Evolutionary conservation across 2,888 invertebrate genomes (phyloP).

Genomic region (Calliscelio sp.): DNA sequence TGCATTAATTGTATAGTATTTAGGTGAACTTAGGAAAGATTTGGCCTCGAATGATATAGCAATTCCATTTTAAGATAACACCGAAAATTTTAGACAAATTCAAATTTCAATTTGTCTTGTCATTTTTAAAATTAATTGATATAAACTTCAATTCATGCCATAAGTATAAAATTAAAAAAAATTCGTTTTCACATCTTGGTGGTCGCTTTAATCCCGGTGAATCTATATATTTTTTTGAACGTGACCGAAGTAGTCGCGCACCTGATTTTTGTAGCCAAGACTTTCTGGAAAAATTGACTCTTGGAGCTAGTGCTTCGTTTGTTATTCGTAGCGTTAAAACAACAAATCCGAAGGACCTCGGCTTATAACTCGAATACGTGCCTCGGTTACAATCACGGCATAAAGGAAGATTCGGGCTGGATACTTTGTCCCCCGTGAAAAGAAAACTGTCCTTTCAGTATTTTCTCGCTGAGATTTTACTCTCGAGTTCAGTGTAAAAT

Average conservation of each 20-base stretch:
- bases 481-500: neutral
- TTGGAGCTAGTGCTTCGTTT: conserved; percentile 75
- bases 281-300: conserved; percentile 78
- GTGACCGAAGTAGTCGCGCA: conserved; percentile 79
- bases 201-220: no score
- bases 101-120: no score
- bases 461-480: conserved; percentile 53
- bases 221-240: conserved; percentile 75
- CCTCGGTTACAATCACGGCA: conserved; percentile 56
- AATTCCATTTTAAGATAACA: no score
- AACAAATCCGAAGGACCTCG: conserved; percentile 78
- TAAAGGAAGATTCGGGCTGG: conserved; percentile 60
- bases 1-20: conserved; percentile 36
- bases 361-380: conserved; percentile 71
- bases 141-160: no score
- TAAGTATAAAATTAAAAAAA: no score
- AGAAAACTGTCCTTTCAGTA: conserved; percentile 40
- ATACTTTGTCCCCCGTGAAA: conserved; percentile 55
- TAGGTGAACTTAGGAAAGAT: conserved; percentile 39
- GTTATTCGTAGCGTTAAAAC: conserved; percentile 79
- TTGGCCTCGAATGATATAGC: conserved; percentile 34
- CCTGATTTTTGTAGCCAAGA: conserved; percentile 79
- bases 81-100: neutral
- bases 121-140: no score
- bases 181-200: no score